phyloP scores from a whole-genome alignment of 2,888 invertebrate species.

The Athrips mouffetella region DNA sequence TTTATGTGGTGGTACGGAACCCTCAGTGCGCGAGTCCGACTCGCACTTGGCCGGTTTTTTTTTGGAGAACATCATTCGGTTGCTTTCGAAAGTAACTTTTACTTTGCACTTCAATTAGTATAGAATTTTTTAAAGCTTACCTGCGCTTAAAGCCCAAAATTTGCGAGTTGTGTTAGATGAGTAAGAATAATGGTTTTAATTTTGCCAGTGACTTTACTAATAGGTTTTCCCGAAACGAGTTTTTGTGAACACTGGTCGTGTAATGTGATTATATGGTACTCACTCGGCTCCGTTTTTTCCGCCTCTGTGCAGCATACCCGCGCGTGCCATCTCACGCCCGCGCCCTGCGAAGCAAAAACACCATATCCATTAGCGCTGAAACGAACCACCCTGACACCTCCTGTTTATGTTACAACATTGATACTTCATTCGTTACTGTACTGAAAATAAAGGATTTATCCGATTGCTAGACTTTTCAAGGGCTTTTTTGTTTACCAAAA shows the following conservation, averaged over 20 bases:
- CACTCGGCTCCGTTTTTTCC: constrained; percentile 86
- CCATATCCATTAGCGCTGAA: constrained; percentile 25
- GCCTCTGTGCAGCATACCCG: constrained; percentile 86
- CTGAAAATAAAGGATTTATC: not conserved
- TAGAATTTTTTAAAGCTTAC: not conserved
- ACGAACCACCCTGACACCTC: constrained; percentile 1
- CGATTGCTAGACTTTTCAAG: not conserved
- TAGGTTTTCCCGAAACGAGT: not conserved
- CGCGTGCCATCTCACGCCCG: constrained; percentile 85
- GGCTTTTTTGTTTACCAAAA: not conserved
- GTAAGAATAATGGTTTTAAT: not conserved
- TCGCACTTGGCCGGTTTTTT: no score
- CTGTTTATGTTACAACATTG: constrained; percentile 4
- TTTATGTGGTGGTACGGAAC: no score
- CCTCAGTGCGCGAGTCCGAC: no score
- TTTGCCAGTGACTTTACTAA: not conserved
- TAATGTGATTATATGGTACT: constrained; percentile 55
- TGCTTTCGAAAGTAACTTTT: not conserved
- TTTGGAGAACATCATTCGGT: not conserved
- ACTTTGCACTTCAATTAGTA: not conserved
- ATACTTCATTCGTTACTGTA: not conserved
- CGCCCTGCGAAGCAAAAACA: constrained; percentile 76
- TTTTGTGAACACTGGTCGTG: constrained; percentile 6
- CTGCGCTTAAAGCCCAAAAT: no score
- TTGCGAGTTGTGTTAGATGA: no score